phyloP scores from a whole-genome alignment of 2,797 vertebrate species.

The Sebastolobus altivelis region DNA sequence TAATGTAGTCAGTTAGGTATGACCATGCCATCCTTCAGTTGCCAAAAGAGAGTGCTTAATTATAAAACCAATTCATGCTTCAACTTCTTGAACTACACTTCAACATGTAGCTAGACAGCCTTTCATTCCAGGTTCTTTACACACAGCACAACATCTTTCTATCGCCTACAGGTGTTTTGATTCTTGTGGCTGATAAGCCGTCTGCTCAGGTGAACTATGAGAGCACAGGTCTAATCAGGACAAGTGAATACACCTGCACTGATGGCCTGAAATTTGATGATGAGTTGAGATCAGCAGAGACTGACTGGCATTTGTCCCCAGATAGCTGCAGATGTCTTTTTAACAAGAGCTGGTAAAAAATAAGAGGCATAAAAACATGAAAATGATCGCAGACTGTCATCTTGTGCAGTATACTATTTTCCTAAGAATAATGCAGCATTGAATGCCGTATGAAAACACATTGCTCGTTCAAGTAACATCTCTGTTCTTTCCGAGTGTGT shows the following conservation, averaged over 20 bases:
- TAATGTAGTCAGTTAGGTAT: neutral
- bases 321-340: neutral
- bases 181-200: neutral
- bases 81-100: neutral
- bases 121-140: neutral
- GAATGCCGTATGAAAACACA: neutral
- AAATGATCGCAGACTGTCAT: neutral
- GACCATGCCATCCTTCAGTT: neutral
- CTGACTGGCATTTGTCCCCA: neutral
- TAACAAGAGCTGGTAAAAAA: neutral
- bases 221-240: neutral
- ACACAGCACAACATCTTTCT: neutral
- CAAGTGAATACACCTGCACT: neutral
- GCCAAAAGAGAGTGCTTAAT: neutral
- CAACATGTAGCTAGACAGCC: neutral
- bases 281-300: neutral
- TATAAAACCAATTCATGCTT: neutral
- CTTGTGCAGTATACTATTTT: neutral
- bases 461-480: neutral
- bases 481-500: neutral
- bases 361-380: neutral
- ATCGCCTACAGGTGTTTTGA: neutral
- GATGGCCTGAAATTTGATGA: neutral
- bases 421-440: neutral
- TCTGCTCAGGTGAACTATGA: neutral